A percentile compares a stretch with the other conserved stretches of the same genome.
phyloP scores from a whole-genome alignment of 2,797 vertebrate genomes.

The Platyrinchus mystaceus region DNA sequence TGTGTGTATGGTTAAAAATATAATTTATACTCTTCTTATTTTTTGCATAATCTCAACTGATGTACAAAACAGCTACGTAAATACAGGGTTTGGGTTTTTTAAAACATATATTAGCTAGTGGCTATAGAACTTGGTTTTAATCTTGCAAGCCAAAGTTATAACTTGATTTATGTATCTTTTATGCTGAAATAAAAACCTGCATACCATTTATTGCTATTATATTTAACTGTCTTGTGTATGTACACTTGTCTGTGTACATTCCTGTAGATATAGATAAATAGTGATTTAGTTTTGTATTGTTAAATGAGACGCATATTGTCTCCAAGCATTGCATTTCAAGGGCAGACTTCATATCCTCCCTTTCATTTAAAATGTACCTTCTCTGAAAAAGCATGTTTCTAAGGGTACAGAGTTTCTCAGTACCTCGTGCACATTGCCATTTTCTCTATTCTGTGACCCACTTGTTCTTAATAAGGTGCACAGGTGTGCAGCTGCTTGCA shows the following conservation, averaged over 20 bases:
- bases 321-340: neutral
- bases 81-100: neutral
- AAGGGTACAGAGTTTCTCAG: neutral
- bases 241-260: neutral
- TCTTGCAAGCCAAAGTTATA: neutral
- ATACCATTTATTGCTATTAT: constrained; percentile 3
- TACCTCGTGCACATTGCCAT: neutral
- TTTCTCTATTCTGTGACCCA: neutral
- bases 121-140: constrained; percentile 6
- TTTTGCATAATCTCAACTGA: constrained; percentile 27
- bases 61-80: neutral
- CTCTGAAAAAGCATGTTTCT: neutral
- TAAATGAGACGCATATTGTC: neutral
- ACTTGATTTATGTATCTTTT: constrained; percentile 50
- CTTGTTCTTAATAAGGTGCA: neutral
- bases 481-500: neutral
- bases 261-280: neutral
- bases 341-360: neutral
- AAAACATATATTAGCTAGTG: neutral
- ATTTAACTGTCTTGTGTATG: neutral
- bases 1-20: constrained; percentile 51
- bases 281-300: neutral
- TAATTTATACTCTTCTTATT: constrained; percentile 30
- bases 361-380: neutral
- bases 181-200: constrained; percentile 28